Evolutionary conservation across 2,888 invertebrate species (phyloP).

Genomic region (Melinaea marsaeus): DNA sequence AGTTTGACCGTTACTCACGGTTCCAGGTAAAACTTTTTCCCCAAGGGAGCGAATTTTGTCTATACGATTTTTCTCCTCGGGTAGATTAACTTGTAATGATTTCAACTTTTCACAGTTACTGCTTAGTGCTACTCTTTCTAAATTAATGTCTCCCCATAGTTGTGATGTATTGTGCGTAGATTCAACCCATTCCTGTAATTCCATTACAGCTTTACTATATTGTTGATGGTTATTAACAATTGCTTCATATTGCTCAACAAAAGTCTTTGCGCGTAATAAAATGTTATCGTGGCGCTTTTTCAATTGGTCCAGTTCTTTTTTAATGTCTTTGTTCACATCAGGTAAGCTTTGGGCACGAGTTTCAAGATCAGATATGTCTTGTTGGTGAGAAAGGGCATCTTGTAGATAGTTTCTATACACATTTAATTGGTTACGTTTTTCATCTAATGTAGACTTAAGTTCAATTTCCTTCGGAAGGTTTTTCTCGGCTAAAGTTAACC

Average conservation of each 20-base stretch:
- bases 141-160: constrained; percentile 89
- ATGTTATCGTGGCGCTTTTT: constrained; percentile 85
- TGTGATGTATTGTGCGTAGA: constrained; percentile 89
- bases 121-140: constrained; percentile 90
- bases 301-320: constrained; percentile 82
- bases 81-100: constrained; percentile 86
- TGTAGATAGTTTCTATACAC: constrained; percentile 89
- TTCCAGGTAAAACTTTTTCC: constrained; percentile 93
- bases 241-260: constrained; percentile 90
- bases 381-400: constrained; percentile 90
- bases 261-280: constrained; percentile 83
- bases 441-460: constrained; percentile 90
- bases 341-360: constrained; percentile 89
- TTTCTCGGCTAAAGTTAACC: constrained; percentile 87
- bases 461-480: constrained; percentile 88
- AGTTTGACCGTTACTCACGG: constrained; percentile 88
- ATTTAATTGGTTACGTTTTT: constrained; percentile 92
- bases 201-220: constrained; percentile 91
- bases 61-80: constrained; percentile 91
- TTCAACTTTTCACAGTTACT: constrained; percentile 92
- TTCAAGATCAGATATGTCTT: constrained; percentile 88
- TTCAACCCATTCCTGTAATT: constrained; percentile 91
- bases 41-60: constrained; percentile 89
- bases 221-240: constrained; percentile 94
- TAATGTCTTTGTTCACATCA: constrained; percentile 85